Base-by-base conservation (phyloP, 1,140 invertebrate genomes). In the Coptotermes formosanus region DNA sequence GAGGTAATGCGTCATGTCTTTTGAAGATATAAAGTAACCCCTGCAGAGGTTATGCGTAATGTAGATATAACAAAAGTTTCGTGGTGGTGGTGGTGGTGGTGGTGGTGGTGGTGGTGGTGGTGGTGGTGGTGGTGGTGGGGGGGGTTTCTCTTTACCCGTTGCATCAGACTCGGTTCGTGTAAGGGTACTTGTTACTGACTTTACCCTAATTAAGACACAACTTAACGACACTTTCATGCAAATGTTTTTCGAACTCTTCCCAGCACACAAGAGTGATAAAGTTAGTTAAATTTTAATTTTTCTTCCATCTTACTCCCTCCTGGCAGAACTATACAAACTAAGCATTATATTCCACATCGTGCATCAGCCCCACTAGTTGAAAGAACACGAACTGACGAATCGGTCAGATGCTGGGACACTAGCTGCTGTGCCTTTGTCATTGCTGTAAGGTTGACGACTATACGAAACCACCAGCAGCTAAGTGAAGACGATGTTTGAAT, bases 341-440 rank as follows among this genome's bases (percentile, higher is more conserved):
- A 75, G 25, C 64, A 75, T 75, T 75, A 75, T n/a, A 75, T 75
- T 75, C n/a, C 64, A 75, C 30, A 75, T 75, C 64, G 64, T 75
- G n/a, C 64, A 75, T 75, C 64, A 0, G n/a, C 64, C 64, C 64
- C 64, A 12, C 4, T n/a, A 75, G 64, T 3, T 30, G 64, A 9
- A 75, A 30, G 30, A 75, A 75, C 25, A 75, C 7, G 64, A 30
- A n/a, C 3, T 64, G 3, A 21, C 2, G 19, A 16, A 55, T 19
- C 12, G 14, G 52, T 0, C 52, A 55, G 14, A 4, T 19, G 16
- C 19, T 55, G 1, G 0, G 48, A 11, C 52, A 9, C 52, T 48
- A 48, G 45, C 45, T 48, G 19, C 52, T 21, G 52, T 55, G 19
- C 19, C 52, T 55, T 55, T 21, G 19, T 21, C 19, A 4, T 21